Base-by-base conservation (phyloP, 1,140 invertebrate genomes). In the Palaemon carinicauda region DNA sequence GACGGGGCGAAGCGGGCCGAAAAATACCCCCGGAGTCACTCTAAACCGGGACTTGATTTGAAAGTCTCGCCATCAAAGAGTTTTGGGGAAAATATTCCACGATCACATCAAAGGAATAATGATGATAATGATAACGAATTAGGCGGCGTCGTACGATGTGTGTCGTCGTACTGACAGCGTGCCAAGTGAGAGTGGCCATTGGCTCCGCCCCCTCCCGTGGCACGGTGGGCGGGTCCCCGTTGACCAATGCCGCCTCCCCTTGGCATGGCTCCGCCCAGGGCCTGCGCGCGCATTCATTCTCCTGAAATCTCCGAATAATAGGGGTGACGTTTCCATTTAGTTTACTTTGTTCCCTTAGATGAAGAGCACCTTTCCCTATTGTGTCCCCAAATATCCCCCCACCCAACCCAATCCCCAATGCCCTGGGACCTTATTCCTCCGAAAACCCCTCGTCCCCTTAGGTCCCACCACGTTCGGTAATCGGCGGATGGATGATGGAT, bases 301-400 rank as follows among this genome's bases (percentile, higher is more conserved):
- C 78, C 29, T 79, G 53, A 80, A 60, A 80, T 60, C 78, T 33
- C 54, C 78, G 56, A 80, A 80, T 80, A 80, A 80, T 80, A 80
- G 74, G 24, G 53, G 27, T 54, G 78, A 60, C n/a, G 78, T 31
- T 80, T 33, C 53, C 56, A 80, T 80, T 80, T 80, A 80, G 78
- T 80, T 24, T 80, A 80, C 78, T 80, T 80, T 80, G 78, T 60
- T 80, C 78, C 78, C 53, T 80, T 60, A 80, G 53, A 80, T 80
- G 78, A 80, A 80, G 78, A 52, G 78, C 78, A 80, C 53, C 78
- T 80, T 41, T 5, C 41, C 29, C 53, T 54, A 60, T 21, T 33
- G 78, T 54, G 78, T 33, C 52, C 53, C 53, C 33, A 27, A 80
- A 56, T 52, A 9, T 54, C 78, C 54, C n/a, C n/a, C n/a, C n/a